Conservation (phyloP, 2,113 vertebrate species). For the Pithys albifrons region DNA sequence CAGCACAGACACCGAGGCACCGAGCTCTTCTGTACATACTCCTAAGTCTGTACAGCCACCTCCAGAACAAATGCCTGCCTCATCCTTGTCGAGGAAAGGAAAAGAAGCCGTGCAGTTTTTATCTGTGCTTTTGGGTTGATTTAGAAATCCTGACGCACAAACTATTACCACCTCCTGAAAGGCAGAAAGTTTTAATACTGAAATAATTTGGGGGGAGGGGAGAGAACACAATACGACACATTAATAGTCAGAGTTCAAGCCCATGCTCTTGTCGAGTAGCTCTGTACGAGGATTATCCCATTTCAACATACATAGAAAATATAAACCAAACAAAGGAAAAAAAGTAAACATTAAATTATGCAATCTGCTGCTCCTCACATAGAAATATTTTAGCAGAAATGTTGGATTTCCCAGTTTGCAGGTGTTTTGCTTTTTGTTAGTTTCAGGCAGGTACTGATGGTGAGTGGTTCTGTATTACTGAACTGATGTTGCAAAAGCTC, state of each 20-base stretch:
- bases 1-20: background rate
- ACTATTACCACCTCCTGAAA: background rate
- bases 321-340: background rate
- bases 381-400: background rate
- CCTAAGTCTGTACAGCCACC: background rate
- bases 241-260: background rate
- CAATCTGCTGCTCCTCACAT: background rate
- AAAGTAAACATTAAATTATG: background rate
- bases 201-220: background rate
- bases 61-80: background rate
- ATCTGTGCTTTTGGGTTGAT: background rate
- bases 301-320: background rate
- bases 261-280: background rate
- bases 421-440: background rate
- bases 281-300: background rate
- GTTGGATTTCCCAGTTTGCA: background rate
- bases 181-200: background rate
- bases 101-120: background rate
- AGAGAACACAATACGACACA: background rate
- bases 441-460: background rate
- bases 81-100: background rate
- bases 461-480: background rate
- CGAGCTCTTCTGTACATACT: background rate
- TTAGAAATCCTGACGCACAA: background rate
- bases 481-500: background rate